These are phyloP conservation scores for Hirtodrosophila confusa DNA, from an alignment of 2,888 invertebrate genomes.

Conservation along the genomic window DNA sequence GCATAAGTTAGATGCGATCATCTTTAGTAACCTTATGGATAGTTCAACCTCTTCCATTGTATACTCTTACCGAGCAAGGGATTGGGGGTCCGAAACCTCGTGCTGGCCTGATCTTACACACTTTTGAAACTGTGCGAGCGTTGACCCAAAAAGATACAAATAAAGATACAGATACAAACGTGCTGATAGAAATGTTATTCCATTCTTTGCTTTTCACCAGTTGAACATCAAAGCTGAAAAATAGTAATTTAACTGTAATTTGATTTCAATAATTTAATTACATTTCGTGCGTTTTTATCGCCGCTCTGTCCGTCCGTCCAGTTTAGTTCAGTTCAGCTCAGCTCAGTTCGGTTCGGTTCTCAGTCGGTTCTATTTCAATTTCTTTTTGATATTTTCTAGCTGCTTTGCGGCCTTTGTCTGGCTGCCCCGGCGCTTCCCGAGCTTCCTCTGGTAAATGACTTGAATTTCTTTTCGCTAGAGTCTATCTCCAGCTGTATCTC, in stretches of 20 bases:
- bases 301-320: not conserved
- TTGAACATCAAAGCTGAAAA: conserved; percentile 8
- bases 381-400: conserved; percentile 17
- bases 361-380: too few relatives aligned
- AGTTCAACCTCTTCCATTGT: too few relatives aligned
- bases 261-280: conserved; percentile 79
- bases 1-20: too few relatives aligned
- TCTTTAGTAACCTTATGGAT: too few relatives aligned
- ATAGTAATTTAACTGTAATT: conserved; percentile 73
- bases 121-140: conserved; percentile 4
- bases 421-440: not conserved
- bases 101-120: too few relatives aligned
- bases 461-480: conserved; percentile 49
- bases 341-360: too few relatives aligned
- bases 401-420: conserved; percentile 9
- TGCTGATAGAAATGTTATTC: conserved; percentile 21
- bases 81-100: too few relatives aligned
- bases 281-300: conserved; percentile 53
- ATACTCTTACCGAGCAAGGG: too few relatives aligned
- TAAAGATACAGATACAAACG: conserved; percentile 30
- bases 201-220: conserved; percentile 26
- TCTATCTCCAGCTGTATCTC: conserved; percentile 32
- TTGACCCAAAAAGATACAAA: conserved; percentile 40
- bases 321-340: too few relatives aligned
- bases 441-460: conserved; percentile 43